Percentiles rank a stretch among this genome's conserved stretches.
Conservation (phyloP, 2,797 vertebrate species). For the Tangara arthus region DNA sequence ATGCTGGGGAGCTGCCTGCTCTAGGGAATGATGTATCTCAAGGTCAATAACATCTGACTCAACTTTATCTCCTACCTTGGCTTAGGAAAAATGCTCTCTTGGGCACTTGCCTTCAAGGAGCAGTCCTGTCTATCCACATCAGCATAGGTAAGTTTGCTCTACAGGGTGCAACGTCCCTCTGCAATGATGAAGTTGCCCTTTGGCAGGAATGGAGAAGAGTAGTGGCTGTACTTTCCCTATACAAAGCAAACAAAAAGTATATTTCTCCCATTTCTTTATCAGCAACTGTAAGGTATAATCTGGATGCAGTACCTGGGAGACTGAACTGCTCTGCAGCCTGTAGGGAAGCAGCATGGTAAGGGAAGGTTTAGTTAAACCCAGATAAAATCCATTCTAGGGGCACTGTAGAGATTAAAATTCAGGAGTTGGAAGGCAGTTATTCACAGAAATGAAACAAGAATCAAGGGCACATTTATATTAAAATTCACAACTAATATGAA, state of each 20-base stretch:
- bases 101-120: not conserved
- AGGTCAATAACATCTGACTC: not conserved
- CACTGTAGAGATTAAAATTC: not conserved
- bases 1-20: not conserved
- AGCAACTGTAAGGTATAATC: not conserved
- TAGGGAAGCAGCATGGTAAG: not conserved
- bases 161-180: accelerated
- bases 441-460: not conserved
- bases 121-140: not conserved
- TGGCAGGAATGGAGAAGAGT: not conserved
- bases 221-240: not conserved
- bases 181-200: not conserved
- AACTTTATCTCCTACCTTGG: not conserved
- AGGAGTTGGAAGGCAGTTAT: not conserved
- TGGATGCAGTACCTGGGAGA: not conserved
- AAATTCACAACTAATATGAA: not conserved
- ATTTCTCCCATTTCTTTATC: not conserved
- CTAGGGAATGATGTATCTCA: not conserved
- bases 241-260: not conserved
- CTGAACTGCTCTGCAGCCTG: not conserved
- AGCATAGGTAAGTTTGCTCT: accelerated
- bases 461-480: not conserved
- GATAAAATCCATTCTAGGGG: not conserved
- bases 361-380: not conserved
- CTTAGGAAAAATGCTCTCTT: not conserved